Evolutionary conservation across 2,797 vertebrate species (phyloP).

Genomic region (Orientallactaga sibirica): DNA sequence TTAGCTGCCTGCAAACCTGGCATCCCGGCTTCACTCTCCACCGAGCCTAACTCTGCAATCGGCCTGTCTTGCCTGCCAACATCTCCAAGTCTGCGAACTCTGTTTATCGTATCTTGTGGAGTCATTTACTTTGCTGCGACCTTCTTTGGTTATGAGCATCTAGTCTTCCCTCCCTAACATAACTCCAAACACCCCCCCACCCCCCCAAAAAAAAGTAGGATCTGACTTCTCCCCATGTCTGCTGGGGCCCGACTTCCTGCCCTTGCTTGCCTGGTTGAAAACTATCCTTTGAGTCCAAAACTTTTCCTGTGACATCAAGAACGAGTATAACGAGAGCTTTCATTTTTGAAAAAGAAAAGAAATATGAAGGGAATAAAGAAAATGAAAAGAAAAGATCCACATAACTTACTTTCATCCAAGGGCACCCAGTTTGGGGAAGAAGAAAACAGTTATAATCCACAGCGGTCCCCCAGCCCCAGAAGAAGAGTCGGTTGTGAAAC

Average conservation of each 20-base stretch:
- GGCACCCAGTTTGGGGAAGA: background rate
- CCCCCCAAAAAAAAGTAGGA: background rate
- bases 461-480: constrained; percentile 24
- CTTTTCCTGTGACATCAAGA: background rate
- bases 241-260: background rate
- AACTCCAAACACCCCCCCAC: constrained; percentile 12
- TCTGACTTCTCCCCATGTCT: background rate
- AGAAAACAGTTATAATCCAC: constrained; percentile 71
- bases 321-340: background rate
- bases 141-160: background rate
- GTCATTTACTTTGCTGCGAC: background rate
- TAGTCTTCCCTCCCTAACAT: background rate
- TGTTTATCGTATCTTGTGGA: constrained; percentile 42
- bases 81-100: constrained; percentile 57
- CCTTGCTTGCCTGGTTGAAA: constrained; percentile 18
- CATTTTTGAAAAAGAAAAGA: background rate
- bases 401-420: constrained; percentile 81
- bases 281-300: constrained; percentile 11
- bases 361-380: background rate
- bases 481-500: constrained; percentile 31
- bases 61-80: constrained; percentile 88
- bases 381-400: rapidly evolving
- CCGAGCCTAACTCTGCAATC: constrained; percentile 80
- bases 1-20: background rate
- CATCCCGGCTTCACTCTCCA: background rate